Percentiles rank a stretch among this genome's conserved stretches.
phyloP scores from a whole-genome alignment of 2,113 vertebrate species.

The Anhinga rufa region DNA sequence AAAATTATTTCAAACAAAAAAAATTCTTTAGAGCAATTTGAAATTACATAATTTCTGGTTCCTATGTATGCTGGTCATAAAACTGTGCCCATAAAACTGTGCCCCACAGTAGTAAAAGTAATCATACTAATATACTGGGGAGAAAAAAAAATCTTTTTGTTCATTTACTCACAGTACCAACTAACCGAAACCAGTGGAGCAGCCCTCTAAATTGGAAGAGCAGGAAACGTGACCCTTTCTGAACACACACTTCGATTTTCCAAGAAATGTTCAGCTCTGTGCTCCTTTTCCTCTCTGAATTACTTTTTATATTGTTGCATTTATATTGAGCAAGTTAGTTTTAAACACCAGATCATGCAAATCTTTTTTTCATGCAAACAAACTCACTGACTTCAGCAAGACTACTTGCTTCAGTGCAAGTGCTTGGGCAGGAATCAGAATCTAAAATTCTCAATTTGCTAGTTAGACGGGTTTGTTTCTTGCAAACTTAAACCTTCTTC shows the following conservation, averaged over 20 bases:
- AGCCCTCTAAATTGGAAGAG: not conserved
- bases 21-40: not conserved
- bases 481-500: not conserved
- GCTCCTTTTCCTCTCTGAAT: not conserved
- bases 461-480: not conserved
- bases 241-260: not conserved
- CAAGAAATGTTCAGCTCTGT: not conserved
- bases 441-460: not conserved
- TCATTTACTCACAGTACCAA: not conserved
- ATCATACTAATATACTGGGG: not conserved
- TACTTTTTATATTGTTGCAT: not conserved
- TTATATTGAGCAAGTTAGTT: not conserved
- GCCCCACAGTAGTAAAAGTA: not conserved
- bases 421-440: not conserved
- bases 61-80: not conserved
- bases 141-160: not conserved
- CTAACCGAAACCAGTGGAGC: not conserved
- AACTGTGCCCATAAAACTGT: not conserved
- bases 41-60: not conserved
- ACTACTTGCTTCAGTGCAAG: not conserved
- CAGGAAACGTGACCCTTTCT: not conserved
- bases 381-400: not conserved
- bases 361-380: not conserved
- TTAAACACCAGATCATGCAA: not conserved
- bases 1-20: not conserved